Evolutionary conservation across 1,140 invertebrate genomes (phyloP).

Genomic region (Sesamia nonagrioides): DNA sequence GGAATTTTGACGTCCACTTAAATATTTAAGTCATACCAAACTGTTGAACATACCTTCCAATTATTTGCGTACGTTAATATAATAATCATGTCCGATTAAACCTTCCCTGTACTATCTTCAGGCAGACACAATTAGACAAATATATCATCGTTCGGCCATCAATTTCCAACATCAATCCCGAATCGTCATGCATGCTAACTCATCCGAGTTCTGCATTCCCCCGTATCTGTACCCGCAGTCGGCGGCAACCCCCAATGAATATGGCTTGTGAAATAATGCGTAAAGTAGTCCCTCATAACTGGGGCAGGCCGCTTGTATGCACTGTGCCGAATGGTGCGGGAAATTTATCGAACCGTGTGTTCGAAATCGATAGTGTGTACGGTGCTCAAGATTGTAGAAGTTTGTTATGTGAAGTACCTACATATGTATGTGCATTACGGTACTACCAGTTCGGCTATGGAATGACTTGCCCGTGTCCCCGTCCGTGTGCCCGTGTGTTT

Average conservation of each 20-base stretch:
- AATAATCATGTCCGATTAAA: no score
- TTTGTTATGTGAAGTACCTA: slow-evolving; percentile 15
- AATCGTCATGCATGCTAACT: slow-evolving; percentile 2
- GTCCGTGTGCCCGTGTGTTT: no score
- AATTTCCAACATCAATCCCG: slow-evolving; percentile 2
- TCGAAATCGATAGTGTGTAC: neutral
- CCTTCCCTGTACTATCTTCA: no score
- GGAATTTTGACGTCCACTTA: no score
- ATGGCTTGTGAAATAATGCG: slow-evolving; percentile 14
- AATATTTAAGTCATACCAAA: no score
- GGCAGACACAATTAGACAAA: no score
- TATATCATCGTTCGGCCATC: neutral
- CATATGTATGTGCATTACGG: no score
- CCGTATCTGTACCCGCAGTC: neutral
- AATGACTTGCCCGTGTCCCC: no score
- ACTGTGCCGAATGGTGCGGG: neutral
- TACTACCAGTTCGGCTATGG: no score
- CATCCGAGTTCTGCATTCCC: neutral
- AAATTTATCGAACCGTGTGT: neutral
- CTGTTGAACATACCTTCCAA: no score
- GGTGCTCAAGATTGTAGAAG: neutral
- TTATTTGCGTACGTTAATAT: no score
- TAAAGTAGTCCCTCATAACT: slow-evolving; percentile 12
- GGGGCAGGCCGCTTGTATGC: neutral
- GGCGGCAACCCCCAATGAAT: slow-evolving; percentile 28